These are phyloP conservation scores for Percopsis transmontana DNA, from an alignment of 2,113 vertebrate genomes.

Conservation along the genomic window DNA sequence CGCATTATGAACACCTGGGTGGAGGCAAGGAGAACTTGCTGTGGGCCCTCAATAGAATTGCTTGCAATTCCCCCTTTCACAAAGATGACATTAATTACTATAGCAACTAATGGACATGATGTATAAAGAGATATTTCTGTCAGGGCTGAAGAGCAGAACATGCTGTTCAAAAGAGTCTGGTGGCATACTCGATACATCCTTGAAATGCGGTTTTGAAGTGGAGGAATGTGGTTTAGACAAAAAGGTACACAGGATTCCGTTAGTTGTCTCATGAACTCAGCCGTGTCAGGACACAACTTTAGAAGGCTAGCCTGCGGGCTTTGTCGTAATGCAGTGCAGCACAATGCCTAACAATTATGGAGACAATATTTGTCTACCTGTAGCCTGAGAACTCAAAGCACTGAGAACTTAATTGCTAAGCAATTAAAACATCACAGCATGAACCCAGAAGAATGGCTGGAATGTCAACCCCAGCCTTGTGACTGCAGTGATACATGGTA, in stretches of 20 bases:
- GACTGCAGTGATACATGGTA: neutral
- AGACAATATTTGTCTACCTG: neutral
- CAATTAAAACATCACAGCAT: neutral
- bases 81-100: slow-evolving; percentile 49
- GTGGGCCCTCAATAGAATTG: slow-evolving; percentile 24
- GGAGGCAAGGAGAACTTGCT: slow-evolving; percentile 11
- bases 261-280: neutral
- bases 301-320: neutral
- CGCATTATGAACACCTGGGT: slow-evolving; percentile 27
- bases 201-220: neutral
- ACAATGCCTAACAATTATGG: neutral
- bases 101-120: slow-evolving; percentile 48
- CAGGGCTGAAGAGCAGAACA: neutral
- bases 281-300: neutral
- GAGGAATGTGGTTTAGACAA: neutral
- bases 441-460: neutral
- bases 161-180: neutral
- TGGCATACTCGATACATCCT: neutral
- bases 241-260: neutral
- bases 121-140: slow-evolving; percentile 22
- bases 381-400: too few relatives aligned
- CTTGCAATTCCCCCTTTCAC: slow-evolving; percentile 23
- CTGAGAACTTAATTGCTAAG: neutral
- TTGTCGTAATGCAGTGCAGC: neutral
- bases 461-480: neutral